Base-by-base conservation (phyloP, 2,797 vertebrate species). In the Cirrhinus mrigala region DNA sequence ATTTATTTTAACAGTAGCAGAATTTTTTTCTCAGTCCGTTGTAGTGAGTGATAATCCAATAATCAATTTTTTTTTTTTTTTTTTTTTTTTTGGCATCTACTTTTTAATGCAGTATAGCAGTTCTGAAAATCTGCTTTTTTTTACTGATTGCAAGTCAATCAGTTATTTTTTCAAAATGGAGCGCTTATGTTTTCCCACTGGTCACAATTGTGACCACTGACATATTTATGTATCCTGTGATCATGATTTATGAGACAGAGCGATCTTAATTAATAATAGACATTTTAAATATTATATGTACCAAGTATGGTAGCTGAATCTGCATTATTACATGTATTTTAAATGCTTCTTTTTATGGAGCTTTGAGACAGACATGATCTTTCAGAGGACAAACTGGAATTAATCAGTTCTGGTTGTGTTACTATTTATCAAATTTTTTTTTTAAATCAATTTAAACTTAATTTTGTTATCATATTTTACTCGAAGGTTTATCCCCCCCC, bases 141-240 rank as follows among this genome's bases (percentile, higher is more conserved):
- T 11, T 16, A 24, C 60, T 10, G 9, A 24, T 24, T 60, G 7
- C 11, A 2, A 60, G 15, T 18, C 22, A 44, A 60, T 9, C 14
- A 37, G 18, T 37, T 3, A 3, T 22, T 56, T 54, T 20, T 40
- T 37, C 0, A 24, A 33, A 75, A 75, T 37, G 3, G 54, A 33
- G 33, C 22, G 9, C 22, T 78, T 78, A 15, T 78, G 14, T 78
- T 77, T 77, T 40, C 33, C 75, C 20, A 40, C 52, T 37, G 29
- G 20, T 58, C 33, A 16, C 8, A 60, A 24, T 27, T 78, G 15
- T 78, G 54, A 78, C 22, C 54, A 44, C 54, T 60, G 22, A 78
- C 56, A 78, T 62, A 27, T 48, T 33, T 64, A 71, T 76, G 27
- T 83, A 27, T 76, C 29, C 52, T 46, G 27, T 83, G 71, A 48